A percentile compares a stretch with the other conserved stretches of the same genome.
Evolutionary conservation across 2,113 vertebrate species (phyloP).

Genomic region (Dicaeum eximium): DNA sequence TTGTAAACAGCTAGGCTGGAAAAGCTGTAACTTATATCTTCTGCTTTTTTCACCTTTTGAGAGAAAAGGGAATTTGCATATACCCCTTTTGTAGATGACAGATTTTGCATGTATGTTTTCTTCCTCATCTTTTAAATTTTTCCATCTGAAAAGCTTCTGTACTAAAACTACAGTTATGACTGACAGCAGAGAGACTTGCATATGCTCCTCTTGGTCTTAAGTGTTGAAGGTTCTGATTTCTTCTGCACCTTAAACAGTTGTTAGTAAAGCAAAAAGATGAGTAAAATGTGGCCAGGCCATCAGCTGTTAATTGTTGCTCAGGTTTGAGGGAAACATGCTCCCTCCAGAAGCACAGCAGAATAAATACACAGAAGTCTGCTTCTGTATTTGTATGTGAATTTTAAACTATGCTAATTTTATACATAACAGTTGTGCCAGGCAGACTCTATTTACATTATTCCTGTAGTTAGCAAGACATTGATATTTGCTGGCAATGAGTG

Average conservation of each 20-base stretch:
- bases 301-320: background rate
- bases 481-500: slow-evolving; percentile 10
- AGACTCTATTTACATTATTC: slow-evolving; percentile 65
- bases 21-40: background rate
- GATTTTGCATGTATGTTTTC: background rate
- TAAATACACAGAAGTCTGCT: slow-evolving; percentile 22
- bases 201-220: background rate
- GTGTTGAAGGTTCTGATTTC: slow-evolving; percentile 6
- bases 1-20: background rate
- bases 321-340: background rate
- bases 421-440: slow-evolving; percentile 58
- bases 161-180: background rate
- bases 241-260: background rate
- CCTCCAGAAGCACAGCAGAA: background rate
- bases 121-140: background rate
- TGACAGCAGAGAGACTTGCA: background rate
- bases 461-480: slow-evolving; percentile 56
- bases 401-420: slow-evolving; percentile 72
- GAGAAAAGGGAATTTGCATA: background rate
- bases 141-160: background rate
- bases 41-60: background rate
- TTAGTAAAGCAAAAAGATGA: background rate
- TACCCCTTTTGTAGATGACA: background rate
- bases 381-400: slow-evolving; percentile 53
- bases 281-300: background rate